Base-by-base conservation (phyloP, 2,888 invertebrate species). In the Dexiosoma caninum region DNA sequence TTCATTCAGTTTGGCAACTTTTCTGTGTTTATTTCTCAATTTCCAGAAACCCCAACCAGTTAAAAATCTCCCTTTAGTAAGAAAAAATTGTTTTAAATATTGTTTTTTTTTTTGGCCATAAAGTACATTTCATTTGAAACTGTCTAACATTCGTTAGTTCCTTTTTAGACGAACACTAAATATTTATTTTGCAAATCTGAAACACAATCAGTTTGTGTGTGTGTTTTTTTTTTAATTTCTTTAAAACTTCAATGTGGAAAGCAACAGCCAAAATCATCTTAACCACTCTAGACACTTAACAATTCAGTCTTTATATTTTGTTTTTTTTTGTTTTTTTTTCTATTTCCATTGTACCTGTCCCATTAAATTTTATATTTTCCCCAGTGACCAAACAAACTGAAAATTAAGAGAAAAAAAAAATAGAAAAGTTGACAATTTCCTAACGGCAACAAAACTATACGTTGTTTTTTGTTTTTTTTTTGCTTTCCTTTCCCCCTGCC, bases 321-420 rank as follows among this genome's bases (percentile, higher is more conserved):
- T 10, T 8, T 60, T n/a, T 27, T 35, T 12, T 12, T 35, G 53
- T 27, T 42, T 57, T 27, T 40, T 40, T 55, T 74, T 49, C 7
- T 71, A 30, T 53, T 55, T 53, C 32, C 62, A 62, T 76, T 67
- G 60, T 80, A 80, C 76, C 80, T 80, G 76, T 80, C 80, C 66
- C 66, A 80, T 80, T 76, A 80, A 80, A 76, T 80, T 66, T 55
- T 53, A 42, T 42, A 67, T 71, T 76, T 76, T 76, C 76, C 80
- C 80, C 66, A 71, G 53, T 76, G 76, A 76, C 80, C 80, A 80
- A 57, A 76, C 67, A 67, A 69, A 44, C 14, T 72, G 64, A 23
- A 62, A 64, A 72, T 35, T 46, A 74, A 60, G 57, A 14, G 23
- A 59, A 75, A 53, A n/a, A n/a, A n/a, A n/a, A n/a, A n/a, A n/a